Evolutionary conservation across 2,888 invertebrate species (phyloP), one percentile per base, ranked within the genome.

Genomic region (Drosophila kambysellisi): DNA sequence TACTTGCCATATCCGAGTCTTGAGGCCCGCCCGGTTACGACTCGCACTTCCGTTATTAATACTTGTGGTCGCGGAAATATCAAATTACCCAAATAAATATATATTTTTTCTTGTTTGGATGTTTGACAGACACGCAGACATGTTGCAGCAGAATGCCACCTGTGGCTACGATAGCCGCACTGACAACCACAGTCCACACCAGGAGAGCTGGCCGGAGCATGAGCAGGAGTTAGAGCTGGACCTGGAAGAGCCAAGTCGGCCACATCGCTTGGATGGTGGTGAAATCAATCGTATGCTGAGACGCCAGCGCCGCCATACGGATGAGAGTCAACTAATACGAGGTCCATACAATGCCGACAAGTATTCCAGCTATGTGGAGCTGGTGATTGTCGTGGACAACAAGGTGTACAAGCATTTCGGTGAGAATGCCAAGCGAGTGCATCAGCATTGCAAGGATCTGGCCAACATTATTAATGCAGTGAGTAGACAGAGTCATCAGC

Each of bases 331-430:
- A 53, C 93, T 89, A 20, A 95, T 97, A 67, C 95, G 96, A 3
- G 97, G 97, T 0, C 98, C 98, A 0, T 98, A 96, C 94, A 97
- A 97, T 93, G 96, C 97, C 60, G 97, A 98, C 94, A 95, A 95
- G 81, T 95, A 96, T 82, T 97, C 98, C 4, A 95, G 98, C 61
- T 98, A 96, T 93, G 97, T 98, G 71, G 98, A 98, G 92, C 93
- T 98, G 88, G 97, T 98, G 66, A 94, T 98, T 73, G 98, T 98
- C 6, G 96, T 97, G 17, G 98, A 98, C 93, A 95, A 97, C 92
- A 95, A 96, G 79, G 97, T 98, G 94, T 99, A 95, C 93, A 95
- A 95, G 73, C 96, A 97, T 43, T 95, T 97, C 79, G 96, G 96
- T 4, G 96, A 96, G 89, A 96, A 95, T 90, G 92, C 96, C 61